phyloP scores from a whole-genome alignment of 2,888 invertebrate genomes.

The Pinctada fucata region DNA sequence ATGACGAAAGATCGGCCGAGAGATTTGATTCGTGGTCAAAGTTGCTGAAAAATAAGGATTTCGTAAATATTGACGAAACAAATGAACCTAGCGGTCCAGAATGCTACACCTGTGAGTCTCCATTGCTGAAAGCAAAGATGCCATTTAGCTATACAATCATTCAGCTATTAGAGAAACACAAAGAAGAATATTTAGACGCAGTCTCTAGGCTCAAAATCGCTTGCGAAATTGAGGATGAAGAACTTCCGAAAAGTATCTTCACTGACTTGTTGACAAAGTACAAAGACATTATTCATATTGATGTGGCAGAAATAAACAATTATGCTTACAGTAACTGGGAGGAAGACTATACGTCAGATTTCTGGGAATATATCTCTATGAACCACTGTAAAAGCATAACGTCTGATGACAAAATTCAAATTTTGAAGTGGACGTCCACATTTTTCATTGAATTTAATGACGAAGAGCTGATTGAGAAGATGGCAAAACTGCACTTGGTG shows the following conservation, averaged over 20 bases:
- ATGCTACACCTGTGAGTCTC: slow-evolving; percentile 41
- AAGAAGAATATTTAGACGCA: slow-evolving; percentile 44
- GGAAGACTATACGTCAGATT: slow-evolving; percentile 43
- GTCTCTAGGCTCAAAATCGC: slow-evolving; percentile 34
- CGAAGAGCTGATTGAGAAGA: no score
- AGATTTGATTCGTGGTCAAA: slow-evolving; percentile 35
- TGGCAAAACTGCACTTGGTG: no score
- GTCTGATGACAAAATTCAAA: no score
- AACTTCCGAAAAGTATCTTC: slow-evolving; percentile 41
- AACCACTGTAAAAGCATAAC: no score
- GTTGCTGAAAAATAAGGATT: slow-evolving; percentile 17
- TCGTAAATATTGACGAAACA: slow-evolving; percentile 38
- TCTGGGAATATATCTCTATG: slow-evolving; percentile 33
- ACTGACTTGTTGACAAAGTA: slow-evolving; percentile 35
- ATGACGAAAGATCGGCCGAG: slow-evolving; percentile 4
- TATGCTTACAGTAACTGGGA: slow-evolving; percentile 12
- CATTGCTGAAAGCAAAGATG: slow-evolving; percentile 38
- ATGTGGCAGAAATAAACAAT: slow-evolving; percentile 21
- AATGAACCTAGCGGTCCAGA: slow-evolving; percentile 48
- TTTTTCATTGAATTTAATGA: no score
- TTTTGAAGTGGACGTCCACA: no score
- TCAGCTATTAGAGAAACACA: slow-evolving; percentile 43
- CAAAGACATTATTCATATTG: slow-evolving; percentile 32
- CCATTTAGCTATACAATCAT: slow-evolving; percentile 49
- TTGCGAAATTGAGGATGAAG: slow-evolving; percentile 47